Base-by-base conservation (phyloP, 1,140 invertebrate species). In the Nasonia longicornis region DNA sequence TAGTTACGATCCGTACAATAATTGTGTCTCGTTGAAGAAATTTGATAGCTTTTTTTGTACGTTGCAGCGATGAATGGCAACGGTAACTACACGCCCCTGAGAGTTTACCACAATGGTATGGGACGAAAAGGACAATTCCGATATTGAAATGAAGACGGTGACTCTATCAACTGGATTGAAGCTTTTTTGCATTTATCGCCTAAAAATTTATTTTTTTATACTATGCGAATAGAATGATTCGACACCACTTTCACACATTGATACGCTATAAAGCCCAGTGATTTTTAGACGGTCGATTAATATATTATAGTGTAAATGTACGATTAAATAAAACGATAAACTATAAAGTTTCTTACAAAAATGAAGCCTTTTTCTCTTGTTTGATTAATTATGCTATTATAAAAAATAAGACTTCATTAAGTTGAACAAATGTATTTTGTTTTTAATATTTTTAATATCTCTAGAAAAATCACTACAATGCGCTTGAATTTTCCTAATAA, bases 91-190 rank as follows among this genome's bases (percentile, higher is more conserved):
- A 94, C 95, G 20, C 95, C 95, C 7, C 91, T 96, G 85, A 91
- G 94, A 85, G 94, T 96, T 3, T 95, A 95, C 85, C 94, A 95
- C 88, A 95, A 95, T 85, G 94, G 94, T 84, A 92, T 94, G 87
- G 94, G 94, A 76, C 93, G 93, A 87, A 95, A 95, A 89, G 94
- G 94, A 82, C 94, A 96, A 87, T 95, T 95, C 90, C 93, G 94
- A 88, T 96, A 95, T 88, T 96, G 91, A 94, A 64, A 67, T 67
- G 6, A 58, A 58, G 64, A 11, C 8, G 22, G n/a, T 48, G 45
- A 63, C 22, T 64, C 16, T 26, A 64, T 70, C 31, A 76, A 11
- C 8, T 70, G 31, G 2, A 81, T 72, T 26, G 31, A 67, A n/a
- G 70, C 76, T 66, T 67, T 26, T 48, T 64, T 76, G 70, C 42